These are phyloP conservation scores for Alectoris magna DNA, from an alignment of 2,797 vertebrate species.

Conservation along the genomic window DNA sequence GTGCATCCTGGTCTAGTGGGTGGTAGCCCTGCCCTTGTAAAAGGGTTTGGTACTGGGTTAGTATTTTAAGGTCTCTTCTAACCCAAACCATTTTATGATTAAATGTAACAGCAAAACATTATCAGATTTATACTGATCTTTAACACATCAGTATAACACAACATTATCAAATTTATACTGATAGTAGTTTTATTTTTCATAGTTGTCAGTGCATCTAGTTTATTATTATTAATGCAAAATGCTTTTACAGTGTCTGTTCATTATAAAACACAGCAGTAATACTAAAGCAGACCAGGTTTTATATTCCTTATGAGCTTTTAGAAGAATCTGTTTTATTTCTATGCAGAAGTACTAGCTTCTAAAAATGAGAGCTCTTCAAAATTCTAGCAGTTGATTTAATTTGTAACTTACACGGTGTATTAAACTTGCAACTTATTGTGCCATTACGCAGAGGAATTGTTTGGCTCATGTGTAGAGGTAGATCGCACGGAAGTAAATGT, in stretches of 20 bases:
- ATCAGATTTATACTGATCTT: background rate
- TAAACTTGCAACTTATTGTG: slow-evolving; percentile 18
- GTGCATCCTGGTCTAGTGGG: too few relatives aligned
- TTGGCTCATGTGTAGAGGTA: accelerated
- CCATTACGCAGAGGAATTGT: background rate
- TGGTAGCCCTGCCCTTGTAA: too few relatives aligned
- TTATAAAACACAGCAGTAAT: background rate
- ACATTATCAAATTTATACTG: background rate
- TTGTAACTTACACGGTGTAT: background rate
- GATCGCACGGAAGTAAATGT: background rate
- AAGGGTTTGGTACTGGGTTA: background rate
- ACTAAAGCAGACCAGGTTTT: background rate
- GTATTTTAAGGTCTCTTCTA: background rate
- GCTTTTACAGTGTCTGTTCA: background rate
- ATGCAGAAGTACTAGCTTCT: background rate
- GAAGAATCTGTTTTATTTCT: background rate
- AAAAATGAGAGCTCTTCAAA: slow-evolving; percentile 23
- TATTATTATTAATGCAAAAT: background rate
- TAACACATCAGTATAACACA: too few relatives aligned
- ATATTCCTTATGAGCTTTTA: background rate
- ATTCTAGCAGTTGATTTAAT: slow-evolving; percentile 36
- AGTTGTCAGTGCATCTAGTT: background rate
- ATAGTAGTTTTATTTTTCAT: slow-evolving; percentile 1
- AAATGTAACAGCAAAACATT: background rate
- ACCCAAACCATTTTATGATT: background rate